Conservation (phyloP, 2,797 vertebrate genomes). For the Rhinogobio ventralis region DNA sequence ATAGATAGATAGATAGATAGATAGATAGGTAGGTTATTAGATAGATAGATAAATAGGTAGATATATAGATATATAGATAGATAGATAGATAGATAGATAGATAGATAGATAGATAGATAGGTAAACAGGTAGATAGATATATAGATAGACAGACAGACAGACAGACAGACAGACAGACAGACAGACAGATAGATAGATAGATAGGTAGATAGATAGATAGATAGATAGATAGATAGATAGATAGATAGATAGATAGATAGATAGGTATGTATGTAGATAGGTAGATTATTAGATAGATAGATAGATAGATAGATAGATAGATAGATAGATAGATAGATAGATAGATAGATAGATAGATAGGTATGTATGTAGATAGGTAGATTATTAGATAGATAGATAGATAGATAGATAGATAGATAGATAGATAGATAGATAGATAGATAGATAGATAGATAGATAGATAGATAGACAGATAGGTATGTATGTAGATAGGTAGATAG, state of each 20-base stretch:
- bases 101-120: not conserved
- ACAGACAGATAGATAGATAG: not conserved
- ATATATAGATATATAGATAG: constrained; percentile 4
- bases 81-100: not conserved
- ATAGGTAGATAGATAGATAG: not conserved
- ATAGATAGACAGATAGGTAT: not conserved
- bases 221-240: not conserved
- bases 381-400: not conserved
- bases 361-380: too few species aligned
- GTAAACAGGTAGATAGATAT: not conserved
- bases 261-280: not conserved
- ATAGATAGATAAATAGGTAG: constrained; percentile 2
- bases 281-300: not conserved
- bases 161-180: too few species aligned
- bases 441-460: not conserved
- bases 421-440: not conserved
- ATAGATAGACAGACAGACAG: too few species aligned
- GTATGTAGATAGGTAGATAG: not conserved
- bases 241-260: constrained; percentile 7
- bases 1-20: constrained; percentile 12
- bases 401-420: not conserved
- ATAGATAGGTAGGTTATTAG: not conserved
- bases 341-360: not conserved
- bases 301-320: constrained; percentile 17
- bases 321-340: not conserved